These are phyloP conservation scores for Chiridota heheva DNA, from an alignment of 35 echinoderm and acorn worm genomes.

Conservation along the genomic window DNA sequence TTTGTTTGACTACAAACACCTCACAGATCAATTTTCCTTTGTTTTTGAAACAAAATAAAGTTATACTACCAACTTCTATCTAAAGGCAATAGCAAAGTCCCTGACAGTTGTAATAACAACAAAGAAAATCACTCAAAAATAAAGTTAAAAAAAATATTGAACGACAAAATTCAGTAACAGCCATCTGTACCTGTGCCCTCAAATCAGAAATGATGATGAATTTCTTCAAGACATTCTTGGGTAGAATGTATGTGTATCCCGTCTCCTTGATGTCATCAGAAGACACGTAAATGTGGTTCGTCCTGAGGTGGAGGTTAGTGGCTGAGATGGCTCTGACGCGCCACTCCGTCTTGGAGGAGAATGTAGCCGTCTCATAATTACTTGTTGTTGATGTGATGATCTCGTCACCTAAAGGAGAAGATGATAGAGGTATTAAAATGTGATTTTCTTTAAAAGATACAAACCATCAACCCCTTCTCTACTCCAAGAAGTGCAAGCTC, in stretches of 20 bases:
- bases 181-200: constrained; percentile 76
- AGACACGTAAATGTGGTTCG: constrained; percentile 99
- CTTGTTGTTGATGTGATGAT: constrained; percentile 99
- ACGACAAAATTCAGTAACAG: background rate
- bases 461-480: too few relatives aligned
- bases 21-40: too few relatives aligned
- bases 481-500: too few relatives aligned
- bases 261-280: constrained; percentile 99
- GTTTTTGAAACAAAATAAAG: too few relatives aligned
- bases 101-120: too few relatives aligned
- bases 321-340: constrained; percentile 94
- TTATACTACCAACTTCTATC: too few relatives aligned
- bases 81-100: too few relatives aligned
- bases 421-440: background rate
- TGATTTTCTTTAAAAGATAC: too few relatives aligned
- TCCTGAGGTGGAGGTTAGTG: constrained; percentile 92
- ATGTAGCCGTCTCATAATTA: constrained; percentile 97
- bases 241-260: constrained; percentile 97
- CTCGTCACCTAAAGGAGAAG: constrained; percentile 69
- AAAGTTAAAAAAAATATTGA: background rate
- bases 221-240: constrained; percentile 99
- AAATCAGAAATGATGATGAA: constrained; percentile 97
- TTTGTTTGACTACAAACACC: too few relatives aligned
- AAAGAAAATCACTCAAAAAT: too few relatives aligned
- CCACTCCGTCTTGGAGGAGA: constrained; percentile 96